Evolutionary conservation across 1,140 invertebrate genomes (phyloP).

Genomic region (Philopotamus ludificatus): DNA sequence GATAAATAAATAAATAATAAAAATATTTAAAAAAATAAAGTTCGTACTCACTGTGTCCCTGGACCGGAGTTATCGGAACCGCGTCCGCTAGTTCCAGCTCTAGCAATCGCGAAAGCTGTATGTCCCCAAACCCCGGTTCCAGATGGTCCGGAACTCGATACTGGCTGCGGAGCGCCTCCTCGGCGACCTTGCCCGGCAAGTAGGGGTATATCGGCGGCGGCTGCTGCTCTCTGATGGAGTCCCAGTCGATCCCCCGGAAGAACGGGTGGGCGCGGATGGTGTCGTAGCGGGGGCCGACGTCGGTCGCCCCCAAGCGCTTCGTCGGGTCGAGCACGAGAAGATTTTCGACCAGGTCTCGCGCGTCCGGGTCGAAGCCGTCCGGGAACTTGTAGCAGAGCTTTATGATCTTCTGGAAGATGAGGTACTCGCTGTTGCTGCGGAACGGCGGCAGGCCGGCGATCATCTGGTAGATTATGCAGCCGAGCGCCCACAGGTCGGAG

Average conservation of each 20-base stretch:
- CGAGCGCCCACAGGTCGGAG: conserved; percentile 97
- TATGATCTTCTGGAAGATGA: conserved; percentile 95
- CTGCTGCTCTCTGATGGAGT: conserved; percentile 71
- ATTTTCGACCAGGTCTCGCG: conserved; percentile 84
- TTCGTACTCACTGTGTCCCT: conserved; percentile 48
- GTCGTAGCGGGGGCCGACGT: conserved; percentile 71
- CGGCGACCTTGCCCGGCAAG: conserved; percentile 72
- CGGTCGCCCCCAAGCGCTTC: conserved; percentile 80
- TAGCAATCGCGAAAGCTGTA: conserved; percentile 73
- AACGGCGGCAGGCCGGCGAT: conserved; percentile 91
- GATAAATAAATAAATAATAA: too few species aligned
- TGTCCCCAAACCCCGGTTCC: conserved; percentile 82
- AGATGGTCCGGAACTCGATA: conserved; percentile 73
- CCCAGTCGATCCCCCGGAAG: conserved; percentile 82
- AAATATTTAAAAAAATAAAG: too few species aligned
- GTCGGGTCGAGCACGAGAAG: conserved; percentile 80
- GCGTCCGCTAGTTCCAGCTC: conserved; percentile 62
- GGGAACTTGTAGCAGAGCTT: conserved; percentile 92
- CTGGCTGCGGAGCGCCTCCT: conserved; percentile 65
- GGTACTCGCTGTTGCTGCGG: conserved; percentile 88
- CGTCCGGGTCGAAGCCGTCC: conserved; percentile 79
- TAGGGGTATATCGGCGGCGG: conserved; percentile 86
- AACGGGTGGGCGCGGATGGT: conserved; percentile 84
- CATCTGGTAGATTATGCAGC: conserved; percentile 98
- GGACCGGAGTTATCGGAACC: conserved; percentile 42